A percentile compares a stretch with the other conserved stretches of the same genome.
Evolutionary conservation across 2,797 vertebrate genomes (phyloP).

Genomic region (Bucorvus abyssinicus): DNA sequence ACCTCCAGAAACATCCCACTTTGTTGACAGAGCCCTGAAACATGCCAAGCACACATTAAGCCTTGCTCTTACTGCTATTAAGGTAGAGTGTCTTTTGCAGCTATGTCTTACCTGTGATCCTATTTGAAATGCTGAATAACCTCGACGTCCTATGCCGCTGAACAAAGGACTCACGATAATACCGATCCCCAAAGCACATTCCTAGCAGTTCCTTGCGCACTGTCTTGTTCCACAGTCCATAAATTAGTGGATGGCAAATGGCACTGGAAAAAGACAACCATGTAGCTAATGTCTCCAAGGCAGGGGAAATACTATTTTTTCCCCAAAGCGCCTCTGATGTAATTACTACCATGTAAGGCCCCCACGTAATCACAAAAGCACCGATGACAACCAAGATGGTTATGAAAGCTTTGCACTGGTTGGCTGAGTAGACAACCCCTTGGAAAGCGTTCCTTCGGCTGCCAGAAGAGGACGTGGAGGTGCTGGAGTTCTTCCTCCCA

Average conservation of each 20-base stretch:
- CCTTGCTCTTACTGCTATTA: neutral
- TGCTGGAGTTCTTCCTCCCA: slow-evolving; percentile 93
- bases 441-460: slow-evolving; percentile 84
- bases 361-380: slow-evolving; percentile 92
- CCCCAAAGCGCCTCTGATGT: slow-evolving; percentile 93
- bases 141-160: slow-evolving; percentile 88
- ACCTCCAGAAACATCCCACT: neutral
- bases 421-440: slow-evolving; percentile 90
- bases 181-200: slow-evolving; percentile 96
- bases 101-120: slow-evolving; percentile 88
- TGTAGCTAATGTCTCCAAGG: slow-evolving; percentile 90
- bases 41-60: neutral
- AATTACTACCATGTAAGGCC: slow-evolving; percentile 92
- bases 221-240: slow-evolving; percentile 98
- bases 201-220: slow-evolving; percentile 96
- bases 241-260: slow-evolving; percentile 94
- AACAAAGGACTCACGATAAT: slow-evolving; percentile 92
- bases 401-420: slow-evolving; percentile 96
- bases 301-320: slow-evolving; percentile 86
- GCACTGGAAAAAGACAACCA: slow-evolving; percentile 97
- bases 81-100: neutral
- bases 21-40: neutral
- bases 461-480: slow-evolving; percentile 91
- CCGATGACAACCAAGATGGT: slow-evolving; percentile 97
- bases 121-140: slow-evolving; percentile 97